These are phyloP conservation scores for Incurvaria masculella DNA, from an alignment of 2,888 invertebrate genomes.

Conservation along the genomic window DNA sequence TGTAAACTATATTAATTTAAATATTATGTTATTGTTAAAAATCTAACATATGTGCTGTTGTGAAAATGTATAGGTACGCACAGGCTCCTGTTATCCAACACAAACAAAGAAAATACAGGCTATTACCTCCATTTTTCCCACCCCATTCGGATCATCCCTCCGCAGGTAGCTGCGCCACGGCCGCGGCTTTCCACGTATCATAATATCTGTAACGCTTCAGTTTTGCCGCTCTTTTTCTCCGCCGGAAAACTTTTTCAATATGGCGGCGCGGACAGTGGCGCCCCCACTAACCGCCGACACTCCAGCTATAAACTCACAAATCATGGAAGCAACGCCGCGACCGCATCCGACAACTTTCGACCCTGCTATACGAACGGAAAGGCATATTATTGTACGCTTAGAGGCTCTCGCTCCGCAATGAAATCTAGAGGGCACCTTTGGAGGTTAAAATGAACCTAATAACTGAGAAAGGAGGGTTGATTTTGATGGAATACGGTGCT, in stretches of 20 bases:
- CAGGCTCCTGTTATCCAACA: background rate
- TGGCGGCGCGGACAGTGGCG: constrained; percentile 35
- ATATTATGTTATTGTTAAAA: too few species aligned
- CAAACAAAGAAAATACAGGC: background rate
- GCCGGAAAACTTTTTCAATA: constrained; percentile 55
- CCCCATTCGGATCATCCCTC: too few species aligned
- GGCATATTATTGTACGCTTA: constrained; percentile 23
- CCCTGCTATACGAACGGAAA: constrained; percentile 23
- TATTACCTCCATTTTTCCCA: too few species aligned
- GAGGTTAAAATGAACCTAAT: background rate
- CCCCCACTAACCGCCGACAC: constrained; percentile 56
- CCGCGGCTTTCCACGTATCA: background rate
- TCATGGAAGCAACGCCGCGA: constrained; percentile 47
- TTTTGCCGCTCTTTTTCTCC: constrained; percentile 26
- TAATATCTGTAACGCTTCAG: background rate
- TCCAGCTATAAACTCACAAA: constrained; percentile 59
- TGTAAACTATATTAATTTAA: too few species aligned
- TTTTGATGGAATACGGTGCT: background rate
- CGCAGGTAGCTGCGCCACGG: background rate
- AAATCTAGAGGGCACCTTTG: background rate
- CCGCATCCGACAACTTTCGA: constrained; percentile 25
- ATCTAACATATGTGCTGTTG: too few species aligned
- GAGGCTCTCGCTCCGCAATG: background rate
- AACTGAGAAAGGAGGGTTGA: background rate
- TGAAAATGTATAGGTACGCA: too few species aligned